Percentiles rank a stretch among this genome's conserved stretches.
Evolutionary conservation across 2,888 invertebrate genomes (phyloP).

Genomic region (Pycnomerus fuliginosus): DNA sequence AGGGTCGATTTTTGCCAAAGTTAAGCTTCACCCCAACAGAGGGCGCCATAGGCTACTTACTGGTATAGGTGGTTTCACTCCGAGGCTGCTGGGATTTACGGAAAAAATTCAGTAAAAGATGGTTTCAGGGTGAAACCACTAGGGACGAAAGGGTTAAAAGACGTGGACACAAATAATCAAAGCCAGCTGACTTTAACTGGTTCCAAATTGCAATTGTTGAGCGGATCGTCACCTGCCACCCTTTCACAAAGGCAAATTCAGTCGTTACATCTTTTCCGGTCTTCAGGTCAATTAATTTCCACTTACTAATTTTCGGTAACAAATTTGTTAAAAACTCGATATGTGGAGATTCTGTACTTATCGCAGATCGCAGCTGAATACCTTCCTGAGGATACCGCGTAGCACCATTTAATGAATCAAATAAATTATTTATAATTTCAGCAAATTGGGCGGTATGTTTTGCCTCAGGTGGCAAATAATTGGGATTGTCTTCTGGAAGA

Average conservation of each 20-base stretch:
- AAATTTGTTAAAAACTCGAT: neutral
- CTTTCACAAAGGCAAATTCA: slow-evolving; percentile 1
- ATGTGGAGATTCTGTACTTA: slow-evolving; percentile 1
- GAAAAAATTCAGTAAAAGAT: too few species aligned
- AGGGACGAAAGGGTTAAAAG: too few species aligned
- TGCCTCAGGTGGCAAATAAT: slow-evolving; percentile 5
- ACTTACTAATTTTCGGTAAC: slow-evolving; percentile 1
- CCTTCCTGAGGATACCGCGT: neutral
- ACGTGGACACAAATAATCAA: too few species aligned
- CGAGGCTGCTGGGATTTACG: too few species aligned
- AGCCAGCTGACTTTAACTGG: too few species aligned
- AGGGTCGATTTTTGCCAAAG: too few species aligned
- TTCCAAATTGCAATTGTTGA: neutral
- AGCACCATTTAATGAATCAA: slow-evolving; percentile 2
- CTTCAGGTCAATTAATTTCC: slow-evolving; percentile 1
- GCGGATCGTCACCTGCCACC: slow-evolving; percentile 3
- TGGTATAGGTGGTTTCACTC: too few species aligned
- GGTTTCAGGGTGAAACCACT: too few species aligned
- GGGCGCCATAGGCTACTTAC: too few species aligned
- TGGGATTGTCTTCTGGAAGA: neutral
- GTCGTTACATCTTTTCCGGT: neutral
- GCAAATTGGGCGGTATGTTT: slow-evolving; percentile 3
- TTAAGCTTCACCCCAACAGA: too few species aligned
- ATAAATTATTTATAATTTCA: neutral
- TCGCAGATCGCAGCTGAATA: slow-evolving; percentile 1